Evolutionary conservation across 2,113 vertebrate genomes (phyloP).

Genomic region (Sapajus apella): DNA sequence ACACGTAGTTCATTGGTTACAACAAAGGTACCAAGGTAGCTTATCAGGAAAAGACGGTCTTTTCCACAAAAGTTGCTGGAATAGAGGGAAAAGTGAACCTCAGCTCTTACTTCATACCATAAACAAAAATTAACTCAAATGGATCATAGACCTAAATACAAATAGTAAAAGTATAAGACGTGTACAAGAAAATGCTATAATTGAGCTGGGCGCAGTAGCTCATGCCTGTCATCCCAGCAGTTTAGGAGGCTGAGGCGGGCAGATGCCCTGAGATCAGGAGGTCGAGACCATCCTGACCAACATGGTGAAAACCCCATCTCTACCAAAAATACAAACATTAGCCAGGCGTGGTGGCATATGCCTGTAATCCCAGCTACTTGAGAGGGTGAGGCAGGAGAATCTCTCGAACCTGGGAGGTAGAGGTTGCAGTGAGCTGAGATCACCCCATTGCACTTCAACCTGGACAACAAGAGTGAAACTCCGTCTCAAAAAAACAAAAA

Average conservation of each 20-base stretch:
- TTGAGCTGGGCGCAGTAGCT: not conserved
- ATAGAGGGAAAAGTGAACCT: not conserved
- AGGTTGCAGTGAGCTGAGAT: not conserved
- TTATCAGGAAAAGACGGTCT: not conserved
- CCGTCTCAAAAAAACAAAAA: not conserved
- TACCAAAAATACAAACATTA: not conserved
- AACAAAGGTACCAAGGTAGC: not conserved
- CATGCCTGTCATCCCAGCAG: too few species aligned
- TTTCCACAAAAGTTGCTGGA: not conserved
- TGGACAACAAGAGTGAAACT: not conserved
- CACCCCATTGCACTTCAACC: too few species aligned
- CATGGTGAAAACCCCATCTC: too few species aligned
- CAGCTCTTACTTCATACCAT: not conserved
- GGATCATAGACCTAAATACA: not conserved
- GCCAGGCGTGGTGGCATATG: not conserved
- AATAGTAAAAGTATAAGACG: slow-evolving; percentile 7
- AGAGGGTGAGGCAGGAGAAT: not conserved
- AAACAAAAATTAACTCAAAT: slow-evolving; percentile 42
- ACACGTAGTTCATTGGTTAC: not conserved
- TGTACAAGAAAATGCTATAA: not conserved
- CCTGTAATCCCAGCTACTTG: not conserved
- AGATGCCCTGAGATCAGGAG: too few species aligned
- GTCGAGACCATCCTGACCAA: too few species aligned
- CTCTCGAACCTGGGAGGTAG: not conserved
- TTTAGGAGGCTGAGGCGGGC: too few species aligned